phyloP scores from a whole-genome alignment of 1,140 invertebrate genomes.

The Phortica variegata region DNA sequence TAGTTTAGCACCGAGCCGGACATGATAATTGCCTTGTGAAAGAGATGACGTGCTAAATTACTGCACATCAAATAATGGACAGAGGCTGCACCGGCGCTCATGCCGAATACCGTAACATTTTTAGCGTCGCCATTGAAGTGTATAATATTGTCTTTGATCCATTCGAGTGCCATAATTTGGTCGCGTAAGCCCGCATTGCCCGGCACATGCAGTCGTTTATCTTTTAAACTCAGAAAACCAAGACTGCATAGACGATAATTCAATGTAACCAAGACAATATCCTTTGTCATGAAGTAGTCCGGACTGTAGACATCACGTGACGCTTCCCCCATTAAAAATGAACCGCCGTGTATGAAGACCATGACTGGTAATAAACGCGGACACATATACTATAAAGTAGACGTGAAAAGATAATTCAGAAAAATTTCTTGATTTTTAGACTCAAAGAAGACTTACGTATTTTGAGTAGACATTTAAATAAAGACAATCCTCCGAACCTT shows the following conservation, averaged over 20 bases:
- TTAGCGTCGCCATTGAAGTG: slow-evolving; percentile 38
- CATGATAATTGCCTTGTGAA: slow-evolving; percentile 63
- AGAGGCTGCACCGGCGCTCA: slow-evolving; percentile 48
- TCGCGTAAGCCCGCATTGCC: slow-evolving; percentile 62
- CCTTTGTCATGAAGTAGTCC: slow-evolving; percentile 64
- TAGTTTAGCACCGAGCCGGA: slow-evolving; percentile 61
- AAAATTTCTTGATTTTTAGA: too few relatives aligned
- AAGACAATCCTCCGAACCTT: slow-evolving; percentile 51
- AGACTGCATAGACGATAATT: slow-evolving; percentile 70
- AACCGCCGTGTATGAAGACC: slow-evolving; percentile 72
- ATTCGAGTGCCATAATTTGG: slow-evolving; percentile 56
- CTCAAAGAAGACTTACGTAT: slow-evolving; percentile 24
- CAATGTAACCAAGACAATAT: slow-evolving; percentile 66
- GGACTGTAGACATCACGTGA: slow-evolving; percentile 59
- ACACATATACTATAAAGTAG: neutral
- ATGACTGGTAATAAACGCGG: slow-evolving; percentile 62
- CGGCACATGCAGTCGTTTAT: slow-evolving; percentile 42
- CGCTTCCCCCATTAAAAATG: slow-evolving; percentile 60
- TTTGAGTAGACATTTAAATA: slow-evolving; percentile 51
- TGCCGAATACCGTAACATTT: slow-evolving; percentile 51
- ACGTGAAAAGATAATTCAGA: too few relatives aligned
- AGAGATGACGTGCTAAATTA: slow-evolving; percentile 57
- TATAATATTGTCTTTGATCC: slow-evolving; percentile 46
- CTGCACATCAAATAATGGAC: slow-evolving; percentile 43
- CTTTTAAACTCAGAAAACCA: slow-evolving; percentile 64